phyloP scores from a whole-genome alignment of 92 coral and sea anemone genomes.

The Montipora capitata region DNA sequence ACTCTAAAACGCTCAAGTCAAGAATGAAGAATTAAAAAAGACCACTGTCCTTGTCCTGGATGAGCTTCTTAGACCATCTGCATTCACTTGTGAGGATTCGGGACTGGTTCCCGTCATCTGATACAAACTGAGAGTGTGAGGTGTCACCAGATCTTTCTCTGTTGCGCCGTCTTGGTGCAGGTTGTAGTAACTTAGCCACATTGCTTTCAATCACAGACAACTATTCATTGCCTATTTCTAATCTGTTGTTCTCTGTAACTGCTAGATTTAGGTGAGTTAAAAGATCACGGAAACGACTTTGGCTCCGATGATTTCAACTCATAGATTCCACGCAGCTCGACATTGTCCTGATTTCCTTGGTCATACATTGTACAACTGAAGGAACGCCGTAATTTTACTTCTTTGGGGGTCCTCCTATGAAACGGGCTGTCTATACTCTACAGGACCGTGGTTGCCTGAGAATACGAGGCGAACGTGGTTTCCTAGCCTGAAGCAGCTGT shows the following conservation, averaged over 20 bases:
- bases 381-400: not conserved
- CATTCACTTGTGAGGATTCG: not conserved
- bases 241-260: slow-evolving; percentile 3
- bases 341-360: not conserved
- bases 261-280: not conserved
- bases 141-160: not conserved
- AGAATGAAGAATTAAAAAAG: not conserved
- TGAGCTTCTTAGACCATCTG: slow-evolving; percentile 4
- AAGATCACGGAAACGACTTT: not conserved
- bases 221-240: not conserved
- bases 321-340: not conserved
- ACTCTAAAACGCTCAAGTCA: not conserved
- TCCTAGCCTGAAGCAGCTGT: not conserved
- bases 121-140: not conserved
- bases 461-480: not conserved
- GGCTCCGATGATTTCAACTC: not conserved
- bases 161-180: slow-evolving; percentile 11
- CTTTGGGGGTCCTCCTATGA: not conserved
- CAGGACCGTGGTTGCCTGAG: not conserved
- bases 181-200: slow-evolving; percentile 14
- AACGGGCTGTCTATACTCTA: not conserved
- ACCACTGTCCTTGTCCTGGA: not conserved
- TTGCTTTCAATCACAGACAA: not conserved
- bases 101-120: not conserved
- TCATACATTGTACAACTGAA: not conserved